Percentiles rank a stretch among this genome's conserved stretches.
These are phyloP conservation scores for Danio rerio DNA, from an alignment of 2,113 vertebrate genomes.

Conservation along the genomic window GRCz12tu NC_133185.1:29722501-29723000, in stretches of 20 bases:
- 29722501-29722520: conserved; percentile 5
- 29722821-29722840: conserved; percentile 27
- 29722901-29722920: conserved; percentile 16
- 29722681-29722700: conserved; percentile 19
- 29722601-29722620: background rate
- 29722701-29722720: conserved; percentile 29
- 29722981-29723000: background rate
- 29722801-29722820: conserved; percentile 14
- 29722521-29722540: background rate
- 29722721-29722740: conserved; percentile 30
- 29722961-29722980: background rate
- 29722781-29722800: conserved; percentile 41
- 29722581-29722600: background rate
- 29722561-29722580: too few relatives aligned
- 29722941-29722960: background rate
- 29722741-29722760: conserved; percentile 30
- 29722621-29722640: background rate
- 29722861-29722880: too few relatives aligned
- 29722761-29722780: conserved; percentile 6
- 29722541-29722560: background rate
- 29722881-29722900: too few relatives aligned
- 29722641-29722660: background rate
- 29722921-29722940: background rate
- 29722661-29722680: background rate
- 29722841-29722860: background rate